phyloP scores from a whole-genome alignment of 2,113 vertebrate species.

The Oncorhynchus keta region DNA sequence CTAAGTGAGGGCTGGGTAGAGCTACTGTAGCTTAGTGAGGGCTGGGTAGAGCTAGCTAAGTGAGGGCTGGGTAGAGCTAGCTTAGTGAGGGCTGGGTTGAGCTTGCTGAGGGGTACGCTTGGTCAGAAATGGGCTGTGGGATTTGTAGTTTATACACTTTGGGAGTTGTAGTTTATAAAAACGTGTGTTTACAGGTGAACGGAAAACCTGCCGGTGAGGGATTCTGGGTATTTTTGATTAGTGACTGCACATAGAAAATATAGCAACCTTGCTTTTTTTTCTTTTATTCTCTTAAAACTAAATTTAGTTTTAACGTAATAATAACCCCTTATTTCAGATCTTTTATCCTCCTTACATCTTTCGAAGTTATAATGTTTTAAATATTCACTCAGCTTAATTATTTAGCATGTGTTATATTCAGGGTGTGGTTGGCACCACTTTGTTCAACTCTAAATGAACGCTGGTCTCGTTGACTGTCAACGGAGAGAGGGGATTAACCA shows the following conservation, averaged over 20 bases:
- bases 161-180: slow-evolving; percentile 35
- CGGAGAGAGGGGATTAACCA: slow-evolving; percentile 25
- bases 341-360: slow-evolving; percentile 48
- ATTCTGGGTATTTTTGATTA: slow-evolving; percentile 62
- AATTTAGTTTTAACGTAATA: slow-evolving; percentile 65
- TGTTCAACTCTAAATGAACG: neutral
- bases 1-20: too few relatives aligned
- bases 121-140: slow-evolving; percentile 40
- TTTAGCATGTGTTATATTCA: slow-evolving; percentile 74
- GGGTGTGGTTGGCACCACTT: slow-evolving; percentile 40
- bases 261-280: slow-evolving; percentile 64
- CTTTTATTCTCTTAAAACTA: slow-evolving; percentile 65
- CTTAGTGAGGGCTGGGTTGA: too few relatives aligned
- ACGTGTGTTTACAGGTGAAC: slow-evolving; percentile 60
- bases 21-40: too few relatives aligned
- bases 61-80: too few relatives aligned
- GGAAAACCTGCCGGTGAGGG: slow-evolving; percentile 38
- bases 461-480: slow-evolving; percentile 30
- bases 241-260: slow-evolving; percentile 69
- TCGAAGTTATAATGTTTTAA: slow-evolving; percentile 58
- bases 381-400: slow-evolving; percentile 66
- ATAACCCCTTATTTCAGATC: slow-evolving; percentile 71
- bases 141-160: slow-evolving; percentile 51
- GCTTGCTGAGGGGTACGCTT: neutral
- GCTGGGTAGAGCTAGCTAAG: too few relatives aligned